Conservation (phyloP, 2,113 vertebrate species). For the Eretmochelys imbricata region DNA sequence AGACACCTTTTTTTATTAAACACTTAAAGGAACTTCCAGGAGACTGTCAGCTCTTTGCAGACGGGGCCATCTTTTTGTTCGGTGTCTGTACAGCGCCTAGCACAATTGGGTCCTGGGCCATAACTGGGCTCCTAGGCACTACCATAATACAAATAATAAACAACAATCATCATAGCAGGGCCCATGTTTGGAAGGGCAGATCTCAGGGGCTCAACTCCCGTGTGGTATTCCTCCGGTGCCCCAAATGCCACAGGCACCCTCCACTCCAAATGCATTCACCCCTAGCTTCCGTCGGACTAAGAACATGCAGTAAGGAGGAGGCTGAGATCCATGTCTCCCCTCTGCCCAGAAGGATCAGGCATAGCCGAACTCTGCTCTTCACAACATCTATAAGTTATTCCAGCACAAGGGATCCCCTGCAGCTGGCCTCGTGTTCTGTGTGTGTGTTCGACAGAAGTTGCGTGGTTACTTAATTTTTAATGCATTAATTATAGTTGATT, state of each 20-base stretch:
- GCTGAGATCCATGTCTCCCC: accelerated
- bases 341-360: neutral
- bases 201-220: neutral
- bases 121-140: neutral
- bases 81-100: neutral
- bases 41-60: neutral
- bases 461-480: conserved; percentile 46
- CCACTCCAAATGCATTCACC: neutral
- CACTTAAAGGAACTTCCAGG: neutral
- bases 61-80: neutral
- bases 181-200: neutral
- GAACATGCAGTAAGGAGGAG: neutral
- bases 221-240: neutral
- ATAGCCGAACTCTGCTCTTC: neutral
- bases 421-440: neutral
- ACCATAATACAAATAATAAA: neutral
- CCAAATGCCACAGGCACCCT: too few relatives aligned
- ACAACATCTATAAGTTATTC: neutral
- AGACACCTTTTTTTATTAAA: neutral
- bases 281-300: accelerated
- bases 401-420: neutral
- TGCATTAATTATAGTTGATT: conserved; percentile 55
- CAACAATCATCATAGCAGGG: neutral
- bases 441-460: conserved; percentile 14
- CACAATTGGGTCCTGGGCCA: neutral